These are phyloP conservation scores for Acanthis flammea DNA, from an alignment of 2,797 vertebrate species.

Conservation along the genomic window DNA sequence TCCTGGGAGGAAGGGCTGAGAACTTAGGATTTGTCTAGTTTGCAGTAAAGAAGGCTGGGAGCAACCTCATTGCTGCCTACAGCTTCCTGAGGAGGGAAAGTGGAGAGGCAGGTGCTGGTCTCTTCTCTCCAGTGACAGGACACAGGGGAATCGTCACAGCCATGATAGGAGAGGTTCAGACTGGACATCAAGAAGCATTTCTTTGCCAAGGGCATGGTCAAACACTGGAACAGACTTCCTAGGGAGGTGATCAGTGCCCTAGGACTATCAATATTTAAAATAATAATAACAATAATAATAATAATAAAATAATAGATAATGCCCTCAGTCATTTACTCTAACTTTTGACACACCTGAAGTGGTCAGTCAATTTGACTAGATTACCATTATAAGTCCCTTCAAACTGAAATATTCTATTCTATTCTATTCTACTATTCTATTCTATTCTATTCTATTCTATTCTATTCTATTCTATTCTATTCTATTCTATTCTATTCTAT, in stretches of 20 bases:
- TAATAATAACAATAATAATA: too few species aligned
- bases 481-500: background rate
- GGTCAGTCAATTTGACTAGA: background rate
- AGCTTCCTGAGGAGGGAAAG: background rate
- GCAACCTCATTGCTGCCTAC: background rate
- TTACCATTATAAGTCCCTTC: background rate
- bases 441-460: background rate
- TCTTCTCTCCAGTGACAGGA: background rate
- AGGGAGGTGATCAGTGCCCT: rapidly evolving
- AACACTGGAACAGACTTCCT: background rate
- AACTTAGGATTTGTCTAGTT: background rate
- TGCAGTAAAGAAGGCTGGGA: background rate
- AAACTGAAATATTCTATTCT: background rate
- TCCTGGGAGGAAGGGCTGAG: background rate
- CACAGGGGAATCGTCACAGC: background rate
- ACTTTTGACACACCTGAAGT: background rate
- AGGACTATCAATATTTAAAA: background rate
- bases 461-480: background rate
- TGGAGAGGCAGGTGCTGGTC: background rate
- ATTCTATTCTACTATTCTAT: background rate
- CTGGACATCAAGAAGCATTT: background rate
- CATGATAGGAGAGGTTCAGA: background rate
- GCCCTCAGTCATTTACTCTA: background rate
- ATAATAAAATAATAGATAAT: background rate
- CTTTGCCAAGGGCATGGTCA: background rate